A percentile compares a stretch with the other conserved stretches of the same genome.
Conservation (phyloP, 1,140 invertebrate species). For the Papilio polytes region DNA sequence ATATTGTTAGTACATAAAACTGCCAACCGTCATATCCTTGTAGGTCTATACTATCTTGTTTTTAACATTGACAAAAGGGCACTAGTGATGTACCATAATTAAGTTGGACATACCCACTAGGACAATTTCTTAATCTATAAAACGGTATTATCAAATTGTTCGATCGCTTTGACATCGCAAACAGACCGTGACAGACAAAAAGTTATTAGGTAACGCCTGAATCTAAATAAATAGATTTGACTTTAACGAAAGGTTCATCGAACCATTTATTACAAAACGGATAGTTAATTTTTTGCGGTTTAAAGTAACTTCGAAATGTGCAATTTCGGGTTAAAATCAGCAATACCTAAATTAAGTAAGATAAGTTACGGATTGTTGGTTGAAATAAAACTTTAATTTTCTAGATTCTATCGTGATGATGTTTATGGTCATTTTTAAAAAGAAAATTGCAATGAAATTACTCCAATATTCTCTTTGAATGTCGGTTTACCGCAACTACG, state of each 20-base stretch:
- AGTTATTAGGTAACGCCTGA: slow-evolving; percentile 42
- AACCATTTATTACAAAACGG: neutral
- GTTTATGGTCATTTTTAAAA: too few relatives aligned
- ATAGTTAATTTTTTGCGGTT: slow-evolving; percentile 12
- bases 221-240: slow-evolving; percentile 44
- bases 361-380: neutral
- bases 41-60: too few relatives aligned
- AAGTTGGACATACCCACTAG: too few relatives aligned
- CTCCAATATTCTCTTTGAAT: too few relatives aligned
- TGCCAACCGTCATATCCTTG: too few relatives aligned
- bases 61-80: too few relatives aligned
- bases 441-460: too few relatives aligned
- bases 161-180: slow-evolving; percentile 21
- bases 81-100: too few relatives aligned
- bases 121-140: neutral
- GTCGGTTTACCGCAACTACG: too few relatives aligned
- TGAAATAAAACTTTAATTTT: too few relatives aligned
- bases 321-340: neutral
- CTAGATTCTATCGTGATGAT: too few relatives aligned
- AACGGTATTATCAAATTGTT: slow-evolving; percentile 9
- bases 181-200: slow-evolving; percentile 45
- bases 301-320: neutral
- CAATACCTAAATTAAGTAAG: neutral
- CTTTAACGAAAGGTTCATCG: slow-evolving; percentile 28
- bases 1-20: too few relatives aligned